Evolutionary conservation across 1,140 invertebrate genomes (phyloP), one percentile per base, ranked within the genome.

Genomic region (Achatina immaculata): DNA sequence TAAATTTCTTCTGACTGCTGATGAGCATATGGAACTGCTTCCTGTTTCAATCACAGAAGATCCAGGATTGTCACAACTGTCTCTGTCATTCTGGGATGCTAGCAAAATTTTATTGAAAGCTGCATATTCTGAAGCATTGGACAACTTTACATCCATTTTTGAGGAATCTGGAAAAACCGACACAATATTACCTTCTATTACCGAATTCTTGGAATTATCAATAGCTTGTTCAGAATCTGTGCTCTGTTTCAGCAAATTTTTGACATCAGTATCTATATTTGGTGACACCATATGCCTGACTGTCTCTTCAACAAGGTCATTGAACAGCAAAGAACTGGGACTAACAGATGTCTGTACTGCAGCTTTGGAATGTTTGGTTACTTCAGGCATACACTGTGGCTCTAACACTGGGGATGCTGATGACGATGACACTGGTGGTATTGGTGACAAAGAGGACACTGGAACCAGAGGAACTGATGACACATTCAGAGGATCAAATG

Each of bases 251-350:
- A 81, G 71, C 31, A 83, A 55, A 51, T 68, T 81, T 34, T 81
- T 76, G 16, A 78, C 76, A 48, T 81, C 80, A 34, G 75, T 43
- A 14, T 65, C 75, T 40, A 48, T 71, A 51, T 71, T 76, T 43
- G 81, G 66, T 36, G 76, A 74, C 48, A 74, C 45, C 21, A 78
- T 62, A 31, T 79, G 71, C 34, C 82, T 78, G 19, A 80, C 68
- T 4, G 83, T 82, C 45, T 84, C 79, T 14, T 62, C 73, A 40
- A 82, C 80, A 45, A 85, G 68, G 36, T 84, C 73, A 45, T 84
- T 82, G 28, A 80, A 83, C 21, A 86, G 68, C 11, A 81, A 72
- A 73, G 81, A 69, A 69, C 68, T 83, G 28, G 84, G 74, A 31
- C 82, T 83, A 40, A 79, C 72, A 48, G 72, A 74, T 19, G 36